phyloP scores from a whole-genome alignment of 2,113 vertebrate species.

The Romanogobio albipinnatus region DNA sequence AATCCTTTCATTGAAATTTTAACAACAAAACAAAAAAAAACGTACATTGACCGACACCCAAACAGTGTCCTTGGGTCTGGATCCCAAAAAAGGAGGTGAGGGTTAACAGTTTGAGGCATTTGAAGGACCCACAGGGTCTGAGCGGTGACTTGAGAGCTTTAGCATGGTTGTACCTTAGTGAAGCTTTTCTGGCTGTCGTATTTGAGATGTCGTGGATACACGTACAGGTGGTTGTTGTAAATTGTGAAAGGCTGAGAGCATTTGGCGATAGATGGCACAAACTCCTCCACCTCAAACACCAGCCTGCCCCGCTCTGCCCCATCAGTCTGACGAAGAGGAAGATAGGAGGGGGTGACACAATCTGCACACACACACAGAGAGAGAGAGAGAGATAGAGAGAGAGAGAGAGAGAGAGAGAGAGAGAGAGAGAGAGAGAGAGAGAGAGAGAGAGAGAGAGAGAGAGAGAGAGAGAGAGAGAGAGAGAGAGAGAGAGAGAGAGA shows the following conservation, averaged over 20 bases:
- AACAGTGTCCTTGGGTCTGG: too few relatives aligned
- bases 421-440: too few relatives aligned
- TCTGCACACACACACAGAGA: slow-evolving; percentile 78
- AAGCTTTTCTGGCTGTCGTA: slow-evolving; percentile 97
- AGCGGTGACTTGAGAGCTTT: neutral
- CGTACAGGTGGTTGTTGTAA: slow-evolving; percentile 97
- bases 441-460: too few relatives aligned
- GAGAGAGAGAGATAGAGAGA: too few relatives aligned
- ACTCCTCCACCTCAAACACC: slow-evolving; percentile 95
- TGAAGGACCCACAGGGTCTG: neutral
- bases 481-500: too few relatives aligned
- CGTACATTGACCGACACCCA: too few relatives aligned
- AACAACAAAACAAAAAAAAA: too few relatives aligned
- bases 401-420: too few relatives aligned
- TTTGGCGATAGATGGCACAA: slow-evolving; percentile 93
- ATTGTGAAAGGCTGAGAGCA: slow-evolving; percentile 94
- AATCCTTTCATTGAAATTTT: too few relatives aligned
- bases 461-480: too few relatives aligned
- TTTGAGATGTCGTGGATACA: slow-evolving; percentile 94
- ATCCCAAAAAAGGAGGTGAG: too few relatives aligned
- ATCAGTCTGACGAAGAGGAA: slow-evolving; percentile 94
- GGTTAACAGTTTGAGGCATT: too few relatives aligned
- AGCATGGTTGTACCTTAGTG: slow-evolving; percentile 82
- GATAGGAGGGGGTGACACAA: slow-evolving; percentile 96
- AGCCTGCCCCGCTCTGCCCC: slow-evolving; percentile 76